Evolutionary conservation across 2,888 invertebrate species (phyloP), one percentile per base, ranked within the genome.

Genomic region (Resseliella maxima): DNA sequence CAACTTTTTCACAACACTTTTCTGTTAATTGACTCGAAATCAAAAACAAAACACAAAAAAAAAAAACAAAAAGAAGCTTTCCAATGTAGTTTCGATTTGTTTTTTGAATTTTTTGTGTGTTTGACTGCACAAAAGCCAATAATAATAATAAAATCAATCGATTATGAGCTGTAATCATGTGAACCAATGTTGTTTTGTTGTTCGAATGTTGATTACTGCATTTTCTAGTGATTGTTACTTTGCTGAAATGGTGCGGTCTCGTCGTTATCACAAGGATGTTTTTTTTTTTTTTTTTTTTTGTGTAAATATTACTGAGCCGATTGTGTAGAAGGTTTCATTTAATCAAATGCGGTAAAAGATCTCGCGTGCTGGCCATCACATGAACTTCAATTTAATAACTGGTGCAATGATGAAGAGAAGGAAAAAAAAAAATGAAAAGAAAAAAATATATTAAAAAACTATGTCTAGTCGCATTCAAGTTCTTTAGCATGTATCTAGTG

Each of bases 331-430:
- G 31, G 72, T 27, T 31, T 1, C 35, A 6, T 59, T 24, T 24
- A 59, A 59, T 59, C 59, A 18, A 50, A 18, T 50, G 12, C 59
- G 10, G 3, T 24, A n/a, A 35, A 2, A 72, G 15, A 72, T 27
- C 72, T 72, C 72, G 72, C 72, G 72, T 72, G 72, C 35, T 72
- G 72, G 18, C 72, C 72, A 72, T 72, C 72, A 72, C 35, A 31
- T 72, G 72, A 72, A 72, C 72, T 72, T 72, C 72, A 72, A 72
- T 72, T 72, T 72, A 72, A 72, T 72, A 72, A 72, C 31, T 72
- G 72, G 72, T 72, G 27, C 72, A 72, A 24, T 27, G 12, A 10
- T 24, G 59, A 1, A 35, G 31, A 31, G 6, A 31, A 31, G 31
- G 31, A 31, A 72, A 59, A n/a, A n/a, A n/a, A n/a, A n/a, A n/a